These are phyloP conservation scores for Xylocampa areola DNA, from an alignment of 2,888 invertebrate genomes.

Conservation along the genomic window DNA sequence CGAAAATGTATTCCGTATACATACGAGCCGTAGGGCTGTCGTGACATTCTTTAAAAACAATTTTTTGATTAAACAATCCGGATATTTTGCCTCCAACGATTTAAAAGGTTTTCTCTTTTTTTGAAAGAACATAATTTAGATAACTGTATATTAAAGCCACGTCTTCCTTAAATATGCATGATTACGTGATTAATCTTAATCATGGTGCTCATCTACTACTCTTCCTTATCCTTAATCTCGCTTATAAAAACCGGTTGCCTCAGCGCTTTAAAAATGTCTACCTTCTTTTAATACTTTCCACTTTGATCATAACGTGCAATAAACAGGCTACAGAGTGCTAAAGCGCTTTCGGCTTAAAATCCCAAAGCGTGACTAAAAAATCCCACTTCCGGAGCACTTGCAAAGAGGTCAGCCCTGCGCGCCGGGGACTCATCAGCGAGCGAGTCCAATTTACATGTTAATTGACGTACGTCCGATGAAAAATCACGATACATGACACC, in stretches of 20 bases:
- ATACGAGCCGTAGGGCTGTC: constrained; percentile 25
- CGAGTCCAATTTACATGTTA: constrained; percentile 82
- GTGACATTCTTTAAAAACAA: not conserved
- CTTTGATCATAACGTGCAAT: not conserved
- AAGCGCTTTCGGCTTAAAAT: constrained; percentile 22
- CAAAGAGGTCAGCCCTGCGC: constrained; percentile 42
- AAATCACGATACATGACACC: constrained; percentile 67
- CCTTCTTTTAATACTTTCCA: not conserved
- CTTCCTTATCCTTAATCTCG: no score
- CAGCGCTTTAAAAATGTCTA: no score
- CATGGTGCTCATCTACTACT: no score
- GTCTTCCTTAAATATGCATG: no score
- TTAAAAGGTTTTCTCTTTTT: no score
- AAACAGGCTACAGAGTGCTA: not conserved
- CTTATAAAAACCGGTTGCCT: no score
- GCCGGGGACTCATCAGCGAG: constrained; percentile 52
- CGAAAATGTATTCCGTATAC: constrained; percentile 18
- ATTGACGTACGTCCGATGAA: constrained; percentile 76
- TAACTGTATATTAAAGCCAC: no score
- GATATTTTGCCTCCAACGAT: not conserved
- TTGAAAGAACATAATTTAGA: no score
- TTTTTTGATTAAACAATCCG: not conserved
- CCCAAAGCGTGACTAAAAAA: constrained; percentile 6
- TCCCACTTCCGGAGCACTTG: not conserved
- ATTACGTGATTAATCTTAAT: no score